phyloP scores from a whole-genome alignment of 2,888 invertebrate species.

The Ectemnius continuus region DNA sequence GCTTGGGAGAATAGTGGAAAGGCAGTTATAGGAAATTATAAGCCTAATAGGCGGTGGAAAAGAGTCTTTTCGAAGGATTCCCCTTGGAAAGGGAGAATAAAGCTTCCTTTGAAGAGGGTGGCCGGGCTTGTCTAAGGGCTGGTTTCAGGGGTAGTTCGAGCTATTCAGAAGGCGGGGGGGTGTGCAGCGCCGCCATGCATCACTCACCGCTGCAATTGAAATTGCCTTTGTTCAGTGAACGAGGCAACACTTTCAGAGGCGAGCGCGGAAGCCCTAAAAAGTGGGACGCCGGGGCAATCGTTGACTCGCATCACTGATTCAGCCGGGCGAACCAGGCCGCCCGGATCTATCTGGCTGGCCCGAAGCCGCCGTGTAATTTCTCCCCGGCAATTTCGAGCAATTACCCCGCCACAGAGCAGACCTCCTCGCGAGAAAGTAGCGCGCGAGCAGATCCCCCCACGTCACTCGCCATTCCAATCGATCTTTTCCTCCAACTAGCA shows the following conservation, averaged over 20 bases:
- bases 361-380: conserved; percentile 31
- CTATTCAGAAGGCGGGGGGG: too few relatives aligned
- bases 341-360: conserved; percentile 10
- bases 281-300: conserved; percentile 8
- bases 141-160: too few relatives aligned
- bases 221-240: too few relatives aligned
- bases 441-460: conserved; percentile 24
- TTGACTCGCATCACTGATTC: conserved; percentile 5
- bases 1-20: too few relatives aligned
- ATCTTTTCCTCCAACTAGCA: conserved; percentile 22
- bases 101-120: too few relatives aligned
- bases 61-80: too few relatives aligned
- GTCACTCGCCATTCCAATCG: conserved; percentile 41
- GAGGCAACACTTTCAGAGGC: background rate
- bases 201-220: too few relatives aligned
- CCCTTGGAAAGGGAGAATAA: too few relatives aligned
- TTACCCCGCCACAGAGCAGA: conserved; percentile 26
- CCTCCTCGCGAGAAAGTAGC: conserved; percentile 17
- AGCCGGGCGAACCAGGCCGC: background rate
- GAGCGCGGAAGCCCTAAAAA: background rate
- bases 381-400: conserved; percentile 38
- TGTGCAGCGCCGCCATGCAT: too few relatives aligned
- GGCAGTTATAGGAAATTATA: too few relatives aligned
- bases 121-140: too few relatives aligned
- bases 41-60: too few relatives aligned